A percentile compares a stretch with the other conserved stretches of the same genome.
These are phyloP conservation scores for Hemaris fuciformis DNA, from an alignment of 2,888 invertebrate genomes.

Conservation along the genomic window DNA sequence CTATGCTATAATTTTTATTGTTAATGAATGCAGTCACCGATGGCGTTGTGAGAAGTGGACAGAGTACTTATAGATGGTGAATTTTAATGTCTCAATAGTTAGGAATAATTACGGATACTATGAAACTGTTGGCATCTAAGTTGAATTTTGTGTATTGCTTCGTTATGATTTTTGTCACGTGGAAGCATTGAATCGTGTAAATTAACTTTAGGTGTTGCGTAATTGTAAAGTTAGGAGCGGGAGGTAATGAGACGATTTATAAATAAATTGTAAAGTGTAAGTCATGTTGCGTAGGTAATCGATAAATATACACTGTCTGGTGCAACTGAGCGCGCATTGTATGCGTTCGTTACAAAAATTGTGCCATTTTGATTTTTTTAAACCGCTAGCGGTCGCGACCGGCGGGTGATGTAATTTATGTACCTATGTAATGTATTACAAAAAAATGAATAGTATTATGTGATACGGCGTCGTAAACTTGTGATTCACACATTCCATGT, in stretches of 20 bases:
- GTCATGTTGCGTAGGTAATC: neutral
- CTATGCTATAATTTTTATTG: conserved; percentile 29
- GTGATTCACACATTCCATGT: conserved; percentile 14
- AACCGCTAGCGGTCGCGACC: conserved; percentile 49
- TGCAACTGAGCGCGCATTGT: conserved; percentile 26
- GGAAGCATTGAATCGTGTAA: neutral
- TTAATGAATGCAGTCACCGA: conserved; percentile 12
- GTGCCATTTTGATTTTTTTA: conserved; percentile 70
- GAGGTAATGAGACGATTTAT: neutral
- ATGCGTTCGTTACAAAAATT: conserved; percentile 59
- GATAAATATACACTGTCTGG: conserved; percentile 19
- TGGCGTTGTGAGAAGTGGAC: neutral
- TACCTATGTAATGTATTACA: conserved; percentile 29
- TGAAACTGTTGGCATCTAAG: neutral
- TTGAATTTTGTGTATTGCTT: conserved; percentile 3
- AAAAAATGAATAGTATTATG: conserved; percentile 24
- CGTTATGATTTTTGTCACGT: neutral
- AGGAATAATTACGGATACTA: neutral
- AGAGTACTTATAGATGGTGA: conserved; percentile 1
- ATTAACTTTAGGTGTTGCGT: conserved; percentile 9
- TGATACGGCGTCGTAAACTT: conserved; percentile 28
- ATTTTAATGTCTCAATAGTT: conserved; percentile 1
- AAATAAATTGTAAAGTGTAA: neutral
- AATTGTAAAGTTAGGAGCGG: neutral
- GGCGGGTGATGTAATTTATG: conserved; percentile 16